Evolutionary conservation across 2,113 vertebrate genomes (phyloP).

Genomic region (Malurus cyaneus): DNA sequence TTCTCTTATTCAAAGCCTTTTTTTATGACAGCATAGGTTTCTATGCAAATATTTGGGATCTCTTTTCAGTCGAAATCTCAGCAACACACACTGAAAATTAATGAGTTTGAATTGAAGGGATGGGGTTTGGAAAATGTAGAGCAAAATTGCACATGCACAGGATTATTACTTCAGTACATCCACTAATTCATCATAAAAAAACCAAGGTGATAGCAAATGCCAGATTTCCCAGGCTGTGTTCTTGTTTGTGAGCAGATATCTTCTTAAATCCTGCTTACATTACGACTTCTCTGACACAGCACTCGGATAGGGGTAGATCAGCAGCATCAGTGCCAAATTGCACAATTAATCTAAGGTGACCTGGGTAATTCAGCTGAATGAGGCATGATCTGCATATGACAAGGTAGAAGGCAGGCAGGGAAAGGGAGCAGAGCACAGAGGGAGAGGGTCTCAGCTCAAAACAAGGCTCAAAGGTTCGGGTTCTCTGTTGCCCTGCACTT

Average conservation of each 20-base stretch:
- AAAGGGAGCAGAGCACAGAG: background rate
- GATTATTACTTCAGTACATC: background rate
- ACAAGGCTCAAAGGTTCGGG: background rate
- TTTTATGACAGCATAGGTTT: background rate
- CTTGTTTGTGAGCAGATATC: background rate
- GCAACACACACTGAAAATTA: background rate
- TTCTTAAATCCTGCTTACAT: background rate
- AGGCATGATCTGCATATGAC: conserved; percentile 38
- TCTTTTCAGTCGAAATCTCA: background rate
- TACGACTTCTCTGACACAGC: conserved; percentile 5
- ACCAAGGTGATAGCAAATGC: background rate
- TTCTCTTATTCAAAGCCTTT: background rate
- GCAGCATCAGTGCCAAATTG: conserved; percentile 12
- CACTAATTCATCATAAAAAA: conserved; percentile 8
- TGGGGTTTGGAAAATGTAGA: background rate
- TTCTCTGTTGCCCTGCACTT: background rate
- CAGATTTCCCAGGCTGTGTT: background rate
- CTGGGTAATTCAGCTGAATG: conserved; percentile 57
- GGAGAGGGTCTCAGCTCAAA: background rate
- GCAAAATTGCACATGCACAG: background rate
- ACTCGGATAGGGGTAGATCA: background rate
- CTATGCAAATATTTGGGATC: background rate
- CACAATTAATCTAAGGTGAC: conserved; percentile 59
- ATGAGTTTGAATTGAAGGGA: background rate
- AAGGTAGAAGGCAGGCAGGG: background rate